Percentiles rank a stretch among this genome's conserved stretches.
phyloP scores from a whole-genome alignment of 2,888 invertebrate species.

The Molanna angustata region DNA sequence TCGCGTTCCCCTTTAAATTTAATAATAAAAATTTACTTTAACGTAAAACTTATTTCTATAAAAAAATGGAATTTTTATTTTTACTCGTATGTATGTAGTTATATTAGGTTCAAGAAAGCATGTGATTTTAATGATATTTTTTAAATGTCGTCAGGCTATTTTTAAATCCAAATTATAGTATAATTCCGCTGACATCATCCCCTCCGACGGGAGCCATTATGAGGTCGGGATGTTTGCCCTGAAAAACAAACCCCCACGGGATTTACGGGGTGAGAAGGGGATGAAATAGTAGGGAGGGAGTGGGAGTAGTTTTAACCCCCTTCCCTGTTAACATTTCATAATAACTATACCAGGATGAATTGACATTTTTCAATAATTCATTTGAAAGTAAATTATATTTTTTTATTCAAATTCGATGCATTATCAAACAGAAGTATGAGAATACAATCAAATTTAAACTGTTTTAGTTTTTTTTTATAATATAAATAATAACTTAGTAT shows the following conservation, averaged over 20 bases:
- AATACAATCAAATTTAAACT: too few species aligned
- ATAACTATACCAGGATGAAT: neutral
- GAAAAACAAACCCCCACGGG: constrained; percentile 27
- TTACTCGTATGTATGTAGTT: too few species aligned
- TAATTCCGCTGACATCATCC: constrained; percentile 12
- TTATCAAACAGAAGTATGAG: too few species aligned
- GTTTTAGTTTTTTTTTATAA: too few species aligned
- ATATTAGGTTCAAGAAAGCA: too few species aligned
- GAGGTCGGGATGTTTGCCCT: constrained; percentile 28
- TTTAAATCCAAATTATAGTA: constrained; percentile 7
- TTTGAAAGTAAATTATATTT: too few species aligned
- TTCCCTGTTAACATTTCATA: neutral
- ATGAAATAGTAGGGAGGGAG: constrained; percentile 3
- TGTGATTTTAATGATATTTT: neutral
- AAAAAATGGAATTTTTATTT: too few species aligned
- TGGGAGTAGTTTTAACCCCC: neutral
- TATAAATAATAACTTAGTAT: too few species aligned
- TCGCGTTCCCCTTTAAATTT: too few species aligned
- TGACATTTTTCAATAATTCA: neutral
- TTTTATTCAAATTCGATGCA: too few species aligned
- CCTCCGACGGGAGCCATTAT: constrained; percentile 23
- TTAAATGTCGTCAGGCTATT: neutral
- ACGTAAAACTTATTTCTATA: too few species aligned
- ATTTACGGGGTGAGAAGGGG: neutral
- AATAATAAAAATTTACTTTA: too few species aligned